Evolutionary conservation across 2,888 invertebrate genomes (phyloP).

Genomic region (Criorhina ranunculi): DNA sequence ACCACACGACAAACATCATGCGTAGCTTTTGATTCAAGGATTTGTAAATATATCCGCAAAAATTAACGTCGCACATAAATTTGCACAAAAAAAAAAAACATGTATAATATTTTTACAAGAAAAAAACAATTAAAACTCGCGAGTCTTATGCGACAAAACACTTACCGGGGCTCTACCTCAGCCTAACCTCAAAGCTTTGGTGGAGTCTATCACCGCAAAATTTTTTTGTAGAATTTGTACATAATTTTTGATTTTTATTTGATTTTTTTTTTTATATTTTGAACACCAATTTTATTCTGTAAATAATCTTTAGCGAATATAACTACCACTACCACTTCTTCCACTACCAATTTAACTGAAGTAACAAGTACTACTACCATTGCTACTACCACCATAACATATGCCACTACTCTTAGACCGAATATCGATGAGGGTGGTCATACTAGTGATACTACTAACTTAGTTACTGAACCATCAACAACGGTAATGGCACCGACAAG

Average conservation of each 20-base stretch:
- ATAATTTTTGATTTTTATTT: constrained; percentile 33
- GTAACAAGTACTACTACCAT: constrained; percentile 80
- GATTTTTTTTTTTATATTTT: constrained; percentile 40
- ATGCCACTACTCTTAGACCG: constrained; percentile 77
- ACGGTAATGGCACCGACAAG: constrained; percentile 76
- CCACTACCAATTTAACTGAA: constrained; percentile 79
- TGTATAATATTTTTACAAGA: constrained; percentile 30
- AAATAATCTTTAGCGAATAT: constrained; percentile 84
- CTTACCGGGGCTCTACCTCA: constrained; percentile 53
- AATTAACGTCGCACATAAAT: constrained; percentile 69
- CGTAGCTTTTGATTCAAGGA: constrained; percentile 33
- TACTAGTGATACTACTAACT: constrained; percentile 78
- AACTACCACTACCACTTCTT: constrained; percentile 81
- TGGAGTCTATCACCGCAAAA: constrained; percentile 41
- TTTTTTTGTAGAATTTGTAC: constrained; percentile 60
- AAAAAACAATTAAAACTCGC: constrained; percentile 78
- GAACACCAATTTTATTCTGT: constrained; percentile 77
- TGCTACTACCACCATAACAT: constrained; percentile 81
- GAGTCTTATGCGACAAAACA: constrained; percentile 81
- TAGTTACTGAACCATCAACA: constrained; percentile 74
- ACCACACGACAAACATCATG: background rate
- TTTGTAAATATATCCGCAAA: constrained; percentile 77
- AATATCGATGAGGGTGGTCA: constrained; percentile 70
- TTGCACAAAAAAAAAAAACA: constrained; percentile 53
- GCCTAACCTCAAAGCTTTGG: constrained; percentile 64